phyloP scores from a whole-genome alignment of 1,140 invertebrate genomes.

The Diachasmimorpha longicaudata region DNA sequence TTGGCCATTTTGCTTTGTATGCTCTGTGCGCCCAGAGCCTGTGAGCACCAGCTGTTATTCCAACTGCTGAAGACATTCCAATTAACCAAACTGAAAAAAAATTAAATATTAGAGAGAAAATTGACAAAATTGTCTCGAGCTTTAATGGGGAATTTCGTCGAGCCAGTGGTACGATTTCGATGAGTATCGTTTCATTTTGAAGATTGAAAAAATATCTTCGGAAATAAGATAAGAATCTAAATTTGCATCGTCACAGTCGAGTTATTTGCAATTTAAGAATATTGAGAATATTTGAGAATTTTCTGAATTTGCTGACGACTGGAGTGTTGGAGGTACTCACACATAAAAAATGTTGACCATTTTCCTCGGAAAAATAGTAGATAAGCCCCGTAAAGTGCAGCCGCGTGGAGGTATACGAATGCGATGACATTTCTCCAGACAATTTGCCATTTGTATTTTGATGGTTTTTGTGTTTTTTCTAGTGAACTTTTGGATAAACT shows the following conservation, averaged over 20 bases:
- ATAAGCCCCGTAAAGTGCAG: slow-evolving; percentile 70
- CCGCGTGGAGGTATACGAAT: slow-evolving; percentile 70
- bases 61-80: slow-evolving; percentile 64
- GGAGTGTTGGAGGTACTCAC: slow-evolving; percentile 56
- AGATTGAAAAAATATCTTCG: too few species aligned
- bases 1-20: slow-evolving; percentile 85
- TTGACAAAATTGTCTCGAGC: not conserved
- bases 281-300: too few species aligned
- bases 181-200: too few species aligned
- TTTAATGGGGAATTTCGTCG: not conserved
- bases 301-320: too few species aligned
- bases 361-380: slow-evolving; percentile 63
- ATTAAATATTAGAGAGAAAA: not conserved
- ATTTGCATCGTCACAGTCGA: too few species aligned
- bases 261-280: too few species aligned
- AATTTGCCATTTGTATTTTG: slow-evolving; percentile 67
- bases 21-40: slow-evolving; percentile 86
- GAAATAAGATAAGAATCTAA: too few species aligned
- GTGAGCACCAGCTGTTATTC: slow-evolving; percentile 88
- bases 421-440: slow-evolving; percentile 76
- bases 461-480: slow-evolving; percentile 37
- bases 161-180: too few species aligned
- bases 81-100: slow-evolving; percentile 46
- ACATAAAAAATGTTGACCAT: slow-evolving; percentile 61
- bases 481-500: not conserved